Percentiles rank a stretch among this genome's conserved stretches.
These are phyloP conservation scores for Siphlonurus alternatus DNA, from an alignment of 2,888 invertebrate species.

Conservation along the genomic window DNA sequence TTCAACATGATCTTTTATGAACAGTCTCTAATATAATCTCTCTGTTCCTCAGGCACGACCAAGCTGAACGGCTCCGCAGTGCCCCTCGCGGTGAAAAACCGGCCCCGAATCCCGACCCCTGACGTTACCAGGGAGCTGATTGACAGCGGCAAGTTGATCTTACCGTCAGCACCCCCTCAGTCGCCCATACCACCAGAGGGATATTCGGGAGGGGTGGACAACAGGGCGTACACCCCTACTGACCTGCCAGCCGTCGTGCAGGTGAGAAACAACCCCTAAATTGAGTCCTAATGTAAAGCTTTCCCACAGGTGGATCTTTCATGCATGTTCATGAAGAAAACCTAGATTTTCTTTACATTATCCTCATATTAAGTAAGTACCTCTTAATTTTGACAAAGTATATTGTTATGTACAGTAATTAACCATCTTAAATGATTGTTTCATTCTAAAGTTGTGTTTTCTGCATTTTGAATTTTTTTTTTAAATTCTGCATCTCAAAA, in stretches of 20 bases:
- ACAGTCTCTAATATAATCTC: not conserved
- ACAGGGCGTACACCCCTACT: not conserved
- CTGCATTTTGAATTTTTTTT: no score
- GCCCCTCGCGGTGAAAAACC: slow-evolving; percentile 50
- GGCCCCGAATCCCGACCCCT: slow-evolving; percentile 79
- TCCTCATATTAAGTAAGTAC: no score
- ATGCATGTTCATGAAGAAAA: no score
- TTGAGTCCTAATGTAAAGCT: not conserved
- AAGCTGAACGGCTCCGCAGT: slow-evolving; percentile 52
- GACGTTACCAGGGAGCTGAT: slow-evolving; percentile 67
- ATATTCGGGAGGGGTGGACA: not conserved
- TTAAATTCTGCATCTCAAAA: no score
- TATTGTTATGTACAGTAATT: no score
- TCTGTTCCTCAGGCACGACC: slow-evolving; percentile 38
- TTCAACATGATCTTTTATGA: not conserved
- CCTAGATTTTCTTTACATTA: no score
- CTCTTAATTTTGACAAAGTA: no score
- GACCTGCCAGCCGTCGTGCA: not conserved
- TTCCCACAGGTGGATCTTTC: no score
- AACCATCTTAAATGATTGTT: no score
- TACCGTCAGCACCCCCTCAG: not conserved
- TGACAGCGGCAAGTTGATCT: not conserved
- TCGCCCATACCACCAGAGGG: not conserved
- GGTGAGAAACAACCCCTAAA: not conserved
- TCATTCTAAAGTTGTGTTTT: no score